Base-by-base conservation (phyloP, 2,888 invertebrate genomes). In the Drosophila maculinotata region DNA sequence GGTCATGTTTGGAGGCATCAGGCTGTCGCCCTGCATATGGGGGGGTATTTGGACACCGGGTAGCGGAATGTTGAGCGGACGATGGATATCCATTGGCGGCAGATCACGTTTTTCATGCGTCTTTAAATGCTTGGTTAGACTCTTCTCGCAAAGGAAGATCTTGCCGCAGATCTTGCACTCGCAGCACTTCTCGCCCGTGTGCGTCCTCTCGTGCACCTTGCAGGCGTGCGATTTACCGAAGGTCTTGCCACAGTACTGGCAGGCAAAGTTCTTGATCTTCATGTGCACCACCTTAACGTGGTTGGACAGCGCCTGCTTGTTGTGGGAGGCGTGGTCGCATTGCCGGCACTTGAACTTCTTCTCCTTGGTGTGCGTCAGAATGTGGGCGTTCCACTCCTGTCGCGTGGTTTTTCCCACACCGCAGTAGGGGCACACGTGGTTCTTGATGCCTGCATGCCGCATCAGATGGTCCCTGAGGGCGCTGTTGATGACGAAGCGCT, bases 381-480 rank as follows among this genome's bases (percentile, higher is more conserved):
- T 87, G 59, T 91, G 90, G 2, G 89, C 89, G 33, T 91, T 90
- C 84, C 91, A 86, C 45, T 90, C 90, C 38, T 90, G 90, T 0
- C 90, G 72, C 2, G 90, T 91, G 1, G 91, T 90, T 49, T 90
- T 91, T 10, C 89, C 90, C 15, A 90, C 89, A 3, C 90, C 91
- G 39, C 91, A 91, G 33, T 90, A 90, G 0, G 91, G 90, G 33
- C 91, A 91, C 1, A 91, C 90, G 39, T 90, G 91, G 26, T 91
- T 91, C 56, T 90, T 90, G 44, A 91, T 90, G n/a, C 91, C 91
- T 0, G 90, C 90, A 57, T 91, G 91, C 0, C 91, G 89, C 86
- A 90, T 90, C 14, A 90, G 59, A 58, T 91, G 91, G 62, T 91
- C 91, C 42, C 90, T 83, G 3, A 91, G 76, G 1, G 91, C 91